These are phyloP conservation scores for Meda fulgida DNA, from an alignment of 2,797 vertebrate species.

Conservation along the genomic window DNA sequence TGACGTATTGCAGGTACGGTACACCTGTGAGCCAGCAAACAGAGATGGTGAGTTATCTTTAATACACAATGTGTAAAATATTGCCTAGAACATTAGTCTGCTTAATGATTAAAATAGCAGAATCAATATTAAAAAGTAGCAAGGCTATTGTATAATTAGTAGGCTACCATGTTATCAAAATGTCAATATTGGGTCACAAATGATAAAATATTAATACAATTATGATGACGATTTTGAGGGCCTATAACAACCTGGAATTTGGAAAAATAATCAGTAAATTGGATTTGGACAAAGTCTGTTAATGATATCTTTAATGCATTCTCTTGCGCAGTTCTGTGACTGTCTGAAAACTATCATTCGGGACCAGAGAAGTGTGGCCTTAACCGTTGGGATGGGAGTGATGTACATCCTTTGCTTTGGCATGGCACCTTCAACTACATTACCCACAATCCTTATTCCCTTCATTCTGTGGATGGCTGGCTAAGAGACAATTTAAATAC, in stretches of 20 bases:
- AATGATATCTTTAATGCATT: background rate
- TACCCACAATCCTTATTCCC: slow-evolving; percentile 87
- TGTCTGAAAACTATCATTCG: slow-evolving; percentile 88
- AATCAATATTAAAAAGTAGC: background rate
- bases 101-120: background rate
- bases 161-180: background rate
- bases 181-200: background rate
- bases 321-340: slow-evolving; percentile 84
- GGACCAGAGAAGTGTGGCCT: slow-evolving; percentile 88
- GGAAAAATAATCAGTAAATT: background rate
- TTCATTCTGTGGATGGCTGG: slow-evolving; percentile 94
- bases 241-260: background rate
- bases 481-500: slow-evolving; percentile 64
- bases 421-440: slow-evolving; percentile 81
- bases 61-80: background rate
- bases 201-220: background rate
- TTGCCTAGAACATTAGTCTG: background rate
- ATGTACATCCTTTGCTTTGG: slow-evolving; percentile 83
- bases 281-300: background rate
- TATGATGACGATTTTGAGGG: background rate
- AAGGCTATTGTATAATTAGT: background rate
- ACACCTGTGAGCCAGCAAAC: slow-evolving; percentile 83
- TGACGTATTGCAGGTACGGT: slow-evolving; percentile 90
- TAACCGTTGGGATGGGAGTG: slow-evolving; percentile 82
- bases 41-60: slow-evolving; percentile 80